A percentile compares a stretch with the other conserved stretches of the same genome.
Evolutionary conservation across 2,888 invertebrate genomes (phyloP).

Genomic region (Nymphalis c-album): DNA sequence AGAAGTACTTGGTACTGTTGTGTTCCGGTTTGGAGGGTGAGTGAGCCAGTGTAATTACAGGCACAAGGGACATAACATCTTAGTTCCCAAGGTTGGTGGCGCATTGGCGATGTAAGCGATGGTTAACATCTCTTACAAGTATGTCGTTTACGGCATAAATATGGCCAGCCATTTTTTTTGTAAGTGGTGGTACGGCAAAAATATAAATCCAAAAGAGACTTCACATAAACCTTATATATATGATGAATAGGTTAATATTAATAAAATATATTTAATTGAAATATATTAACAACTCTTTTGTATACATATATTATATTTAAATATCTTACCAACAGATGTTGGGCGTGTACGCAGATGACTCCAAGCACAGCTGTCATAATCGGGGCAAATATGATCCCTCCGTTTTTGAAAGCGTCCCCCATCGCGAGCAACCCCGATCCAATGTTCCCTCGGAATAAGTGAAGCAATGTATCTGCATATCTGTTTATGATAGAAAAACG

Average conservation of each 20-base stretch:
- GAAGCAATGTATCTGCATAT: conserved; percentile 93
- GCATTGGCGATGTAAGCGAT: too few species aligned
- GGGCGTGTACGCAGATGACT: conserved; percentile 93
- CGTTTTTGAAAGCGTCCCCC: conserved; percentile 96
- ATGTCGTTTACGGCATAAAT: too few species aligned
- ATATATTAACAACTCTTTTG: background rate
- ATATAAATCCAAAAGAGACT: too few species aligned
- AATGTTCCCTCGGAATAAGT: conserved; percentile 96
- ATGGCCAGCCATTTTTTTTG: too few species aligned
- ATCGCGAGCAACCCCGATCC: conserved; percentile 98
- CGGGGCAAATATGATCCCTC: conserved; percentile 92
- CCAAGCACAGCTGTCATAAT: conserved; percentile 90
- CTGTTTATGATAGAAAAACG: conserved; percentile 67
- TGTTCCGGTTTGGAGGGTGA: too few species aligned
- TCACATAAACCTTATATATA: background rate
- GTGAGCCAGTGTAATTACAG: too few species aligned
- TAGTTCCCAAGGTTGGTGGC: too few species aligned
- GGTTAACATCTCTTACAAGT: too few species aligned
- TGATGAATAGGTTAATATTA: background rate
- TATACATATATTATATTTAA: background rate
- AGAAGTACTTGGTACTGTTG: too few species aligned
- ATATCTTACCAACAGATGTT: conserved; percentile 89
- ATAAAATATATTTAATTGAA: too few species aligned
- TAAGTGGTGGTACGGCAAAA: too few species aligned
- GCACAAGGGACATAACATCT: too few species aligned